Evolutionary conservation across 2,888 invertebrate species (phyloP), one percentile per base, ranked within the genome.

Genomic region (Ctena decussata): DNA sequence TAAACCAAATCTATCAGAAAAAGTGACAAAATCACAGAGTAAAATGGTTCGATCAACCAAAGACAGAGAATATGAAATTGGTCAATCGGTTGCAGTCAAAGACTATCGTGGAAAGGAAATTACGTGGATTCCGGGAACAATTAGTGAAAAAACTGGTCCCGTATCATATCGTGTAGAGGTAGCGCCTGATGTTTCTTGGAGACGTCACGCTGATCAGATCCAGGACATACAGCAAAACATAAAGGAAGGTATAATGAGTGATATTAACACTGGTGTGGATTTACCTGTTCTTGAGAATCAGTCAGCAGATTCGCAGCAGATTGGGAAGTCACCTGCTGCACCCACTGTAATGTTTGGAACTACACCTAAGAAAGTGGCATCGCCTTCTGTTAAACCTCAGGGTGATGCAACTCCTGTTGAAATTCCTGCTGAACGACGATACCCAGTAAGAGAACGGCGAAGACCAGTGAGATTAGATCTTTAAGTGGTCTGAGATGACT

Each of bases 131-230:
- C 70, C 76, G 18, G 84, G 84, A n/a, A 77, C 27, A 0, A 70
- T 81, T 5, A n/a, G 30, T 0, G 27, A 44, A n/a, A 76, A 77
- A 77, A 72, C 77, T 0, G 84, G 82, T 46, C 84, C 84, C 6
- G 76, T 82, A 8, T 84, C 86, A 3, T 87, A 84, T 41, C 49
- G 46, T 35, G 84, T 84, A 30, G 77, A 87, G 35, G 77, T 82
- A 41, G 57, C 70, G 21, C 84, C 79, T 21, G 78, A 76, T 27
- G 69, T 78, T 1, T 18, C n/a, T 39, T 85, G 81, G 84, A 44
- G 70, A 18, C 73, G 77, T 18, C 84, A 76, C 60, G 71, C 73
- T 35, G 79, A 76, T 24, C 77, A 82, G 44, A 82, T 79, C 15
- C 37, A n/a, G n/a, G 41, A 70, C n/a, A 18, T 37, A 15, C 6